Conservation (phyloP, 2,797 vertebrate genomes). For the Brotula barbata region DNA sequence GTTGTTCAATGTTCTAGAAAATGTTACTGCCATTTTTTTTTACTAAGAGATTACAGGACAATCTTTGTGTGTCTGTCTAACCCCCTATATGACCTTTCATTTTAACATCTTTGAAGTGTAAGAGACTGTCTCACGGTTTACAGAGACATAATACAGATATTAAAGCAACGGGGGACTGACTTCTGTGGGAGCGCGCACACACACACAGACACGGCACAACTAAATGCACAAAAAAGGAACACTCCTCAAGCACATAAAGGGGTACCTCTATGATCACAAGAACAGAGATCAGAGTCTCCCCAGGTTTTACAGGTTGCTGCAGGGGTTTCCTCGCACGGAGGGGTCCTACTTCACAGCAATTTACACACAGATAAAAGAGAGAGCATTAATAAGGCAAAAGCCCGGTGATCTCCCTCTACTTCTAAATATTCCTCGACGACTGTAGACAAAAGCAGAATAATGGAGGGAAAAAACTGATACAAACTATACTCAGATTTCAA, state of each 20-base stretch:
- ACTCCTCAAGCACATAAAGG: conserved; percentile 29
- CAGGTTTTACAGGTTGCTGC: conserved; percentile 54
- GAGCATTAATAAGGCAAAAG: conserved; percentile 14
- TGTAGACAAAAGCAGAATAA: no score
- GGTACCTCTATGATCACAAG: conserved; percentile 34
- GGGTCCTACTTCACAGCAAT: conserved; percentile 39
- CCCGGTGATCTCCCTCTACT: conserved; percentile 11
- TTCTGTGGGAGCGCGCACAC: no score
- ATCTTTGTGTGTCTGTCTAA: no score
- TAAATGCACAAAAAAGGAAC: neutral
- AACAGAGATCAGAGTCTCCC: conserved; percentile 29
- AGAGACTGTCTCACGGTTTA: neutral
- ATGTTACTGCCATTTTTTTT: no score
- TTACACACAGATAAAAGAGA: conserved; percentile 53
- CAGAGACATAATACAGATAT: neutral
- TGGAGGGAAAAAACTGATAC: no score
- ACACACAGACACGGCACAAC: no score
- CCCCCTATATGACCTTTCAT: neutral
- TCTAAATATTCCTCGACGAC: no score
- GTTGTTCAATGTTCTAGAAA: no score
- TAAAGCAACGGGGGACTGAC: conserved; percentile 1
- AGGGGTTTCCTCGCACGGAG: conserved; percentile 34
- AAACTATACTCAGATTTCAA: no score
- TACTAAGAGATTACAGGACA: no score
- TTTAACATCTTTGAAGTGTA: neutral